phyloP scores from a whole-genome alignment of 2,797 vertebrate species.

The Melanotaenia boesemani region DNA sequence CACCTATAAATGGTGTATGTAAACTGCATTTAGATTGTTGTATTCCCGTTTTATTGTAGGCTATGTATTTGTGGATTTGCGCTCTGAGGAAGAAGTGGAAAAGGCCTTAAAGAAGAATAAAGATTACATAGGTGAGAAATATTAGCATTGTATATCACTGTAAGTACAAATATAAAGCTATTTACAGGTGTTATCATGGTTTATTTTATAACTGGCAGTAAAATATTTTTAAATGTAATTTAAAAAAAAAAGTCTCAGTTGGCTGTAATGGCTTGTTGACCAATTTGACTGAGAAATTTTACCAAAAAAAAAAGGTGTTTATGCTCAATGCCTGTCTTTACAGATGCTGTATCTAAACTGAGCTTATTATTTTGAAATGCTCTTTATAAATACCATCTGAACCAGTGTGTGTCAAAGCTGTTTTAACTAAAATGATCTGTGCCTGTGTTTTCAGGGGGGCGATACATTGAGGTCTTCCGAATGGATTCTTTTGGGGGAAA shows the following conservation, averaged over 20 bases:
- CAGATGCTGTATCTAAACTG: not conserved
- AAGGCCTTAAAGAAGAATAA: slow-evolving; percentile 91
- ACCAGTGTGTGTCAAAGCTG: not conserved
- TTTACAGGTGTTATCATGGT: not conserved
- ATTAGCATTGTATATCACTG: not conserved
- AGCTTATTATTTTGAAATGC: not conserved
- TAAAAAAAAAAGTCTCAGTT: not conserved
- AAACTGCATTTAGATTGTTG: not conserved
- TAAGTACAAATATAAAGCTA: not conserved
- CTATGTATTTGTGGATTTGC: slow-evolving; percentile 93
- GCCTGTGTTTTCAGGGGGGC: slow-evolving; percentile 81
- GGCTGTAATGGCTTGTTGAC: not conserved
- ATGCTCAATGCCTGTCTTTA: not conserved
- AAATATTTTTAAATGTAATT: not conserved
- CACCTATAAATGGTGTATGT: not conserved
- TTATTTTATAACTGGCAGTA: not conserved
- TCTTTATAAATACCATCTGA: not conserved
- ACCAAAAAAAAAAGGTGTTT: not conserved
- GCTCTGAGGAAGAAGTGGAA: slow-evolving; percentile 88
- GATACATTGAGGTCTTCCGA: slow-evolving; percentile 90
- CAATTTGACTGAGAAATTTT: not conserved
- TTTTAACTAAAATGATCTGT: not conserved
- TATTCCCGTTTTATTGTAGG: slow-evolving; percentile 79
- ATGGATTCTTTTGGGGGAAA: slow-evolving; percentile 56
- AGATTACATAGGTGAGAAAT: slow-evolving; percentile 92